A percentile compares a stretch with the other conserved stretches of the same genome.
These are phyloP conservation scores for Diuraphis noxia DNA, from an alignment of 1,140 invertebrate species.

Conservation along the genomic window DNA sequence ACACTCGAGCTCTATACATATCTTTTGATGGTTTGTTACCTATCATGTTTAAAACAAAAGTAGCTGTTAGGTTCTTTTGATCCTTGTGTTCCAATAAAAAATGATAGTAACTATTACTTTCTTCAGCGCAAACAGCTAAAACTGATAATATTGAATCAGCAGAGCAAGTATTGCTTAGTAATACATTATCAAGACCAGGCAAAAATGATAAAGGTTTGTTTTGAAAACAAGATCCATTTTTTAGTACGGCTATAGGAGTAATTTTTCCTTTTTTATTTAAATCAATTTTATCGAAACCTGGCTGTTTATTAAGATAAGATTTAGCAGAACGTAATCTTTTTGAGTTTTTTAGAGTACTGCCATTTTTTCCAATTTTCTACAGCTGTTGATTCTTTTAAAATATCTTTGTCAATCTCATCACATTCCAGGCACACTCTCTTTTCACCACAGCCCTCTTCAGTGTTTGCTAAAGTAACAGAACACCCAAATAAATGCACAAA, in stretches of 20 bases:
- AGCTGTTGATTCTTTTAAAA: neutral
- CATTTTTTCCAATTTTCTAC: neutral
- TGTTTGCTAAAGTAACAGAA: neutral
- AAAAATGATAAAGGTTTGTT: neutral
- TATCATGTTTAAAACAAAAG: neutral
- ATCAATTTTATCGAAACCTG: neutral
- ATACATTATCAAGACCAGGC: neutral
- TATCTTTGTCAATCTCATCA: neutral
- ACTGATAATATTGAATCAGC: neutral
- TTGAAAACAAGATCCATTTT: neutral
- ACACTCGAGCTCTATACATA: neutral
- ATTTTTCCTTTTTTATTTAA: neutral
- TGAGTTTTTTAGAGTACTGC: neutral
- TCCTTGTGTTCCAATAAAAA: neutral
- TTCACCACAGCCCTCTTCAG: neutral
- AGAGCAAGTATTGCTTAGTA: neutral
- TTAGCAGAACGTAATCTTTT: neutral
- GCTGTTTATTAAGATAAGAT: neutral
- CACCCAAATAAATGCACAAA: neutral
- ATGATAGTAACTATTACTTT: neutral
- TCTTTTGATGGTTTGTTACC: neutral
- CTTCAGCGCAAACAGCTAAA: neutral
- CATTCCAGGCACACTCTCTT: neutral
- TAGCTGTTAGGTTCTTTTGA: neutral
- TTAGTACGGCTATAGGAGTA: neutral